Evolutionary conservation across 2,113 vertebrate species (phyloP), one percentile per base, ranked within the genome.

Genomic region (Zosterops borbonicus): DNA sequence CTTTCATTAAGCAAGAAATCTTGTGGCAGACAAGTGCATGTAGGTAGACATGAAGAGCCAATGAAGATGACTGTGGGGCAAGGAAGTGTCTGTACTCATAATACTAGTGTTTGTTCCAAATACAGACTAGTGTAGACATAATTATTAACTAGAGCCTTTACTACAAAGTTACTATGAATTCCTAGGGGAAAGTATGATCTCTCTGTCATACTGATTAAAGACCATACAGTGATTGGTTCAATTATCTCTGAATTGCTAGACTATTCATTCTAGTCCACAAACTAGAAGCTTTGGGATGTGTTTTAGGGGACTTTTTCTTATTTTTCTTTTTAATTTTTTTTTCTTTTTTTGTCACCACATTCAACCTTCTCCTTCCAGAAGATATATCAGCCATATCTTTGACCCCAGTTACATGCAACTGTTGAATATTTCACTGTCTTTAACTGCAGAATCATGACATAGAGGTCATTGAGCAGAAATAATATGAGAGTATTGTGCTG

Each of bases 391-490:
- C 63, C 12, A 44, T n/a, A 17, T 46, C 6, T 80, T 86, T 86
- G 75, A 74, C 68, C 44, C 49, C 55, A 77, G 12, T 27, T 78
- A 63, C 20, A 37, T 17, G 9, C 28, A 83, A 50, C 44, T 55
- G 28, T 41, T 82, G 41, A 60, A 28, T 87, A 80, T 70, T 95
- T 91, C 47, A 64, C 82, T 69, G 86, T 78, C 33, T 93, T 81
- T 90, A 86, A 44, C 44, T 41, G 25, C 28, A 90, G 52, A 92
- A 89, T 89, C 73, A 71, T 63, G 83, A 83, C 22, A 4, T 5
- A 27, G 73, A 89, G 76, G 87, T 83, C 95, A 92, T 1, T 29
- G 53, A 83, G 60, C 84, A 89, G 84, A 95, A 96, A 96, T 92
- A 96, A 94, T 89, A 75, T 50, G 68, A 94, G 84, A 73, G 41